Evolutionary conservation across 2,797 vertebrate genomes (phyloP), one percentile per base, ranked within the genome.

Genomic region (Molossus alvarezi): DNA sequence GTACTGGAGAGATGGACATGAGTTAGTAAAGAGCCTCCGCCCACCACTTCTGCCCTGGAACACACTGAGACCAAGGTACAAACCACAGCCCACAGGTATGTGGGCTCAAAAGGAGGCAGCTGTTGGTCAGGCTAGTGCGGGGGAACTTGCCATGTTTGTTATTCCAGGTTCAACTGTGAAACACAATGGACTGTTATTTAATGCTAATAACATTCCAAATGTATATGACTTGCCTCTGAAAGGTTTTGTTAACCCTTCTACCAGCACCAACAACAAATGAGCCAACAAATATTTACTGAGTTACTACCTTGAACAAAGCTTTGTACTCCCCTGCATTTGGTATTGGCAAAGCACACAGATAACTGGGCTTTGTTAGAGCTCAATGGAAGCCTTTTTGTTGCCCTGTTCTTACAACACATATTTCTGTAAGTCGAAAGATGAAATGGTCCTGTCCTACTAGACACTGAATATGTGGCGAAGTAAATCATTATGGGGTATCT

Each of bases 31-130:
- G 82, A 62, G 75, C 18, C 69, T 86, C 92, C 69, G 37, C 92
- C 92, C 65, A 65, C 90, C 88, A 91, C 95, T 93, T 94, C 80
- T 62, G 33, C 89, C 71, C 53, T 80, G 51, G 77, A 94, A 77
- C 41, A 69, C 69, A 33, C 60, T 7, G 64, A 89, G 90, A 81
- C 90, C 67, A 14, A 55, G 73, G 51, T 17, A 64, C 57, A 87
- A 51, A 76, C 41, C 83, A 8, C 48, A 62, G 55, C 60, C 23
- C 96, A 93, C 91, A 55, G 91, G 94, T 33, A 75, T 72, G 94
- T 20, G n/a, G 80, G 81, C 45, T 64, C 41, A 5, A 60, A 48
- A 93, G 77, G 60, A 81, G 71, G 18, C 51, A 14, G 76, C 0
- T 2, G 27, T 7, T 67, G 55, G 90, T 67, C 7, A 45, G 55